Conservation (phyloP, 2,797 vertebrate species). For the Cyclopterus lumpus region DNA sequence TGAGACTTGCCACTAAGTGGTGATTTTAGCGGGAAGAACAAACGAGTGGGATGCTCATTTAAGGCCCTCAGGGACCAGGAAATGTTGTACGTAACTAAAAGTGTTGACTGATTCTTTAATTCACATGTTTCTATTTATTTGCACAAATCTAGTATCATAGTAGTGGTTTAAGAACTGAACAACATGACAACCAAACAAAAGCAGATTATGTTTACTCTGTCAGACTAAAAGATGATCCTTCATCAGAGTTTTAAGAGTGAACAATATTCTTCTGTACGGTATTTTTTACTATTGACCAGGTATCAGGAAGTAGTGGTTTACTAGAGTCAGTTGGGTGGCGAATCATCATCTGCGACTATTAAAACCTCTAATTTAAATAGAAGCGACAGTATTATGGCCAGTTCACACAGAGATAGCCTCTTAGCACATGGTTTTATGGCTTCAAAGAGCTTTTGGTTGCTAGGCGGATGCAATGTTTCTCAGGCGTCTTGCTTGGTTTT, state of each 20-base stretch:
- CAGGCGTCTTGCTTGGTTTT: slow-evolving; percentile 26
- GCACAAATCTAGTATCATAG: background rate
- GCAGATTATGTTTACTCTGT: background rate
- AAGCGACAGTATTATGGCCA: slow-evolving; percentile 62
- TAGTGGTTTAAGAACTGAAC: background rate
- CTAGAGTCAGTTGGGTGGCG: slow-evolving; percentile 29
- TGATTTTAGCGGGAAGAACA: background rate
- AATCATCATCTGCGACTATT: slow-evolving; percentile 57
- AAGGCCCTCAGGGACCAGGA: background rate
- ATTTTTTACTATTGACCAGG: background rate
- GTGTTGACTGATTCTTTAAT: background rate
- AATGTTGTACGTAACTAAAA: background rate
- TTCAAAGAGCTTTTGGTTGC: slow-evolving; percentile 70
- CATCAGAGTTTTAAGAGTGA: background rate
- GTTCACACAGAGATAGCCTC: slow-evolving; percentile 69
- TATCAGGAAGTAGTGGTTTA: slow-evolving; percentile 58
- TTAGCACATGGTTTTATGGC: slow-evolving; percentile 69
- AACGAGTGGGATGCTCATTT: background rate
- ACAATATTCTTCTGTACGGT: background rate
- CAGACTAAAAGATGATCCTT: slow-evolving; percentile 1
- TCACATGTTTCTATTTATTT: background rate
- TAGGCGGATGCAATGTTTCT: slow-evolving; percentile 49
- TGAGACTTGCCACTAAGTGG: background rate
- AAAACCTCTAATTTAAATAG: slow-evolving; percentile 66
- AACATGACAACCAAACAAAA: background rate